Base-by-base conservation (phyloP, 2,113 vertebrate genomes). In the Heliornis fulica region DNA sequence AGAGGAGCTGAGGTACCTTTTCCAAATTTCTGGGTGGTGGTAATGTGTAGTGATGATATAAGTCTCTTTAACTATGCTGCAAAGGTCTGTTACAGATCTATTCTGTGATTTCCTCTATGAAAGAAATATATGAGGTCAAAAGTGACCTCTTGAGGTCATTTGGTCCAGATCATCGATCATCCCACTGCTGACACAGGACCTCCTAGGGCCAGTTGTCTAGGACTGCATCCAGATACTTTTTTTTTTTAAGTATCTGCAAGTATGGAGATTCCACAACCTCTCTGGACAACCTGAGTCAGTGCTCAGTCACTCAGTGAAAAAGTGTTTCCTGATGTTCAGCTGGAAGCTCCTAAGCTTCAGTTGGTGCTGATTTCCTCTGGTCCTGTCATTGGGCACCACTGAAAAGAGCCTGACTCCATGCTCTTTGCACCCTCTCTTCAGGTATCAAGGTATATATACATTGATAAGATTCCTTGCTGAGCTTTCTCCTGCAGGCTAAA, bases 331-430 rank as follows among this genome's bases (percentile, higher is more conserved):
- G 15, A 28, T 34, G 32, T 76, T 83, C 5, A 10, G n/a, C 4
- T 61, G 46, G 60, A 57, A 56, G 45, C 23, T 84, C 31, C 26
- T 26, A 12, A 0, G 0, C 48, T 75, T 53, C 21, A 22, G 2
- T 75, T 85, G 66, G 56, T 90, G 61, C 48, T 10, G 2, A 1
- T 61, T 69, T 3, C 21, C 29, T 83, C 21, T 85, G 15, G 14
- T 40, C 11, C 65, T 82, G 69, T 29, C 26, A 10, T 0, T 0
- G 36, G 23, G 12, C 29, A 38, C 14, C 8, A 8, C 72, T 72
- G 51, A 31, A 65, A 46, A 46, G 16, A 46, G 40, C 15, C 46
- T 46, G 46, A 21, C 21, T 46, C 21, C 46, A 46, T 46, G 20
- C 20, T 11, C 21, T 46, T 46, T 36, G 13, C 11, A 38, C 12